A percentile compares a stretch with the other conserved stretches of the same genome.
These are phyloP conservation scores for Bactericera cockerelli DNA, from an alignment of 1,140 invertebrate species.

Conservation along the genomic window DNA sequence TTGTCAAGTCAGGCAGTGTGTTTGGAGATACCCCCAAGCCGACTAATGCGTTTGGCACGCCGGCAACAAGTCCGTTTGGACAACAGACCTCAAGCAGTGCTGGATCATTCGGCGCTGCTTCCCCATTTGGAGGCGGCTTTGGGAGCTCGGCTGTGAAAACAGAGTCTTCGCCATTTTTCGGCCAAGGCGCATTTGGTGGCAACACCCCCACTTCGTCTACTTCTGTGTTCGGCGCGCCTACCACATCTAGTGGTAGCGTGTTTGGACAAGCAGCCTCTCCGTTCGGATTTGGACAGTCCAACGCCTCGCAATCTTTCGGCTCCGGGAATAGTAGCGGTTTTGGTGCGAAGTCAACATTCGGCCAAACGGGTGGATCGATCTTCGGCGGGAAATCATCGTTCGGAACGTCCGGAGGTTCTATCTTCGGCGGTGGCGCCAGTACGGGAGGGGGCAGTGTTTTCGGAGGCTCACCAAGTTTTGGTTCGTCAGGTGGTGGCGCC, in stretches of 20 bases:
- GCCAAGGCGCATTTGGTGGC: constrained; percentile 20
- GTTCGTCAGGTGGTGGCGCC: constrained; percentile 2
- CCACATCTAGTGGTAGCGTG: constrained; percentile 25
- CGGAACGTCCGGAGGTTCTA: not conserved
- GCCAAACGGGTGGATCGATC: constrained; percentile 14
- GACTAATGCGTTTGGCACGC: not conserved
- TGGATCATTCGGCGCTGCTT: not conserved
- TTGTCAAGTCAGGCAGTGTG: not conserved
- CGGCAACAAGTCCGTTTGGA: too few relatives aligned
- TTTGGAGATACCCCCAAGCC: not conserved
- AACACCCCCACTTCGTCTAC: constrained; percentile 12
- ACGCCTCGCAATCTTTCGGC: constrained; percentile 23
- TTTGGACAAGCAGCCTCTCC: constrained; percentile 21
- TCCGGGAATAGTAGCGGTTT: not conserved
- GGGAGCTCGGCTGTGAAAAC: constrained; percentile 10
- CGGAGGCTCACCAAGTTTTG: not conserved
- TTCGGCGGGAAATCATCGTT: constrained; percentile 7
- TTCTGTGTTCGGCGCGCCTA: constrained; percentile 14
- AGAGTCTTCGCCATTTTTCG: constrained; percentile 20
- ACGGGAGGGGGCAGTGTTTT: not conserved
- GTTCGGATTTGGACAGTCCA: constrained; percentile 22
- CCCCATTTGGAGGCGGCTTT: not conserved
- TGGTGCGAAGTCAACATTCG: constrained; percentile 17
- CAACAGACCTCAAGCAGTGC: not conserved
- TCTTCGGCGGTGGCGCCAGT: not conserved